Percentiles rank a stretch among this genome's conserved stretches.
Evolutionary conservation across 1,140 invertebrate genomes (phyloP).

Genomic region (Saccostrea echinata): DNA sequence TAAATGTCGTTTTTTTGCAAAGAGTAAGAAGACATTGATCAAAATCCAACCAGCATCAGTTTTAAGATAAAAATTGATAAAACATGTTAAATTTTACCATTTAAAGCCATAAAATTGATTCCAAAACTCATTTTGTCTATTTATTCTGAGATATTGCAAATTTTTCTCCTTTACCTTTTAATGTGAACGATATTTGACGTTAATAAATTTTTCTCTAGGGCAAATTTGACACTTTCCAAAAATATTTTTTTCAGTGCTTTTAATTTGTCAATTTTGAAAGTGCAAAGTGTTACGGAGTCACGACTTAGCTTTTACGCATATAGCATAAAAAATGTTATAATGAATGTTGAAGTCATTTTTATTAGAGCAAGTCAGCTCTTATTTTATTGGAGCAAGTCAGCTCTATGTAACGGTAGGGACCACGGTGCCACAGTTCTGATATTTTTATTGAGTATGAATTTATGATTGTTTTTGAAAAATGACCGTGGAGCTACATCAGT

Average conservation of each 20-base stretch:
- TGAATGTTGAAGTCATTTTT: background rate
- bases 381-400: too few species aligned
- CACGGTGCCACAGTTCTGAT: too few species aligned
- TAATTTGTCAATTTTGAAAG: conserved; percentile 20
- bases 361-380: background rate
- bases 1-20: too few species aligned
- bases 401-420: too few species aligned
- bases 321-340: background rate
- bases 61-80: background rate
- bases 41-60: too few species aligned
- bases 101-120: background rate
- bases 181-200: background rate
- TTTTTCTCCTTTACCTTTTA: background rate
- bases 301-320: background rate
- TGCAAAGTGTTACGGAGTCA: background rate
- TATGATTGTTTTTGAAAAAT: background rate
- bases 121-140: too few species aligned
- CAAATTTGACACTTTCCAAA: background rate
- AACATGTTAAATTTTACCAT: background rate
- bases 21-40: too few species aligned
- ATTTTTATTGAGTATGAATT: background rate
- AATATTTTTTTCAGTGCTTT: background rate
- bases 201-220: background rate
- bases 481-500: too few species aligned
- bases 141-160: too few species aligned